Base-by-base conservation (phyloP, 2,888 invertebrate genomes). In the Notocelia uddmanniana region DNA sequence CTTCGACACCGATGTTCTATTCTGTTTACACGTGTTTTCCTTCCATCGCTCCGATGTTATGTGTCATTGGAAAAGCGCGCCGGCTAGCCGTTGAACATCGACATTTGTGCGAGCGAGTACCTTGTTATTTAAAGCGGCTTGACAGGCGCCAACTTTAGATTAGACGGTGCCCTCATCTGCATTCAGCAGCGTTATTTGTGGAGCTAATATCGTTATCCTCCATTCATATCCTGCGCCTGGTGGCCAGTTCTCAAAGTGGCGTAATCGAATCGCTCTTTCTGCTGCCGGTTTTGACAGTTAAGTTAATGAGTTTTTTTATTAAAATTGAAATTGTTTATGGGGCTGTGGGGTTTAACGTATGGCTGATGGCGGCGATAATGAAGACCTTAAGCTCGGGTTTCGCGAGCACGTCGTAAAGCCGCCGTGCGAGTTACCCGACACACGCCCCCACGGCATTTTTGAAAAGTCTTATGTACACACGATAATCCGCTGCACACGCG, bases 81-180 rank as follows among this genome's bases (percentile, higher is more conserved):
- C 34, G 37, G 54, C 52, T 19, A 54, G 63, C 45, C 64, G 52
- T 88, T 86, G 85, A 83, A 81, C 85, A 86, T 88, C 89, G 91
- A 89, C 90, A 88, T 89, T 88, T 88, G 80, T 86, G 83, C 68
- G 67, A 13, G 67, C 71, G 58, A 64, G 69, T 64, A 67, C 85
- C 84, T 77, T 83, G 88, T 88, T 92, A 92, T 92, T 93, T 91
- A 87, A 89, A 89, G 88, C 87, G 76, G 75, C 81, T 83, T 79
- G 80, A 68, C 83, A 81, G 86, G 85, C 88, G 89, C 89, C 89
- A 89, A 90, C 88, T 89, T 87, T 89, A 90, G 89, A 90, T 86
- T 88, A 81, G 87, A 84, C 77, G 80, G 87, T 87, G 88, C 85
- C 89, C 89, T 89, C 90, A 88, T 88, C 85, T 89, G 88, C 87